Evolutionary conservation across 2,888 invertebrate genomes (phyloP), one percentile per base, ranked within the genome.

Genomic region (Phragmatobia fuliginosa): DNA sequence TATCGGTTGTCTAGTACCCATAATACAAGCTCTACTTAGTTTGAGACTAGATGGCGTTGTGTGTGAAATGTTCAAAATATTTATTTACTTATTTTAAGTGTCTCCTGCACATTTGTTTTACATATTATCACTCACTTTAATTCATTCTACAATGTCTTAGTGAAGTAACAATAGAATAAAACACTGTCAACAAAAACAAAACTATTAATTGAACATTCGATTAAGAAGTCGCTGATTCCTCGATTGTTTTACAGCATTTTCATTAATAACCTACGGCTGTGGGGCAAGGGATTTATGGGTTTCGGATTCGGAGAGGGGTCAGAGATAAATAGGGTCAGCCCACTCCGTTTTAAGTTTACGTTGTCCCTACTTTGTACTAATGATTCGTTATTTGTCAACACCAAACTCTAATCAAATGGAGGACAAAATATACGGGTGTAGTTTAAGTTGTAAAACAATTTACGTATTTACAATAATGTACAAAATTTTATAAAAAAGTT

Each of bases 231-330:
- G 56, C 56, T 56, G 28, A 6, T 5, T 28, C 56, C 7, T 28
- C 28, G 16, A 56, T 28, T 56, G 28, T 28, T 56, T 56, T 56
- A 56, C 56, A 56, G 56, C 56, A 14, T 28, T 56, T 28, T 25
- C 56, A 28, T 56, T 56, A 56, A 56, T 56, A 56, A 28, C 28
- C 28, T 28, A 28, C 28, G 28, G 28, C 14, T 56, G 56, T 28
- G 16, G 56, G 28, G 28, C 28, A 56, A 56, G 16, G 25, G 5
- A 56, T 56, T 56, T 56, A 66, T 56, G 41, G 56, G 58, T 33
- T 56, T 66, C 66, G 56, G 36, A 36, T 21, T 41, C 38, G 41
- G 41, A 66, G 36, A 52, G 56, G 36, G 66, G n/a, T 28, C 63
- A 45, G 63, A 49, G 28, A 45, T 21, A 45, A 63, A 45, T 63